Conservation (phyloP, 2,797 vertebrate genomes). For the Micropoecilia bifurca region DNA sequence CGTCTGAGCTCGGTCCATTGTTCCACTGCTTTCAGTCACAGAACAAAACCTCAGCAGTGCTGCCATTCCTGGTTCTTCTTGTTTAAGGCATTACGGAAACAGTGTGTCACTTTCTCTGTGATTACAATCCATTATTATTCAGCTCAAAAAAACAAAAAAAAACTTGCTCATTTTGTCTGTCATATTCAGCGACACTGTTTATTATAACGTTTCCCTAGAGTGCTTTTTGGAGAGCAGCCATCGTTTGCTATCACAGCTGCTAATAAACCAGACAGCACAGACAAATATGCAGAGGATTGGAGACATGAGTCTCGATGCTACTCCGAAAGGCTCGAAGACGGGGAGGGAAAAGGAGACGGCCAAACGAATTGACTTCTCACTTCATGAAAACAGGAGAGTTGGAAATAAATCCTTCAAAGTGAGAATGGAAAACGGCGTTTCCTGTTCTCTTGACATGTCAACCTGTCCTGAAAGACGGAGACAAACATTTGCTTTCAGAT, state of each 20-base stretch:
- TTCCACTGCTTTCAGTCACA: background rate
- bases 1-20: background rate
- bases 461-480: background rate
- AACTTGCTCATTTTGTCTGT: conserved; percentile 26
- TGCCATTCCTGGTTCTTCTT: background rate
- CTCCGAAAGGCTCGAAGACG: conserved; percentile 5
- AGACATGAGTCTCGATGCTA: background rate
- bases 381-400: background rate
- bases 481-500: conserved; percentile 7
- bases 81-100: conserved; percentile 2
- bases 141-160: conserved; percentile 29
- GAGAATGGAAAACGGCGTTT: background rate
- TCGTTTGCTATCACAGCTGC: conserved; percentile 18
- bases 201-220: conserved; percentile 33
- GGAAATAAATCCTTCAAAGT: background rate
- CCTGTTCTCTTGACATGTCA: background rate
- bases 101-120: background rate
- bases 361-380: background rate
- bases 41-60: conserved; percentile 14
- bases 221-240: conserved; percentile 16
- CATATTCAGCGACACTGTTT: conserved; percentile 34
- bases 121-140: conserved; percentile 31
- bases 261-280: conserved; percentile 30
- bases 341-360: conserved; percentile 1
- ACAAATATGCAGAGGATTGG: conserved; percentile 7